Conservation (phyloP, 2,888 invertebrate genomes). For the Schrankia costaestrigalis region DNA sequence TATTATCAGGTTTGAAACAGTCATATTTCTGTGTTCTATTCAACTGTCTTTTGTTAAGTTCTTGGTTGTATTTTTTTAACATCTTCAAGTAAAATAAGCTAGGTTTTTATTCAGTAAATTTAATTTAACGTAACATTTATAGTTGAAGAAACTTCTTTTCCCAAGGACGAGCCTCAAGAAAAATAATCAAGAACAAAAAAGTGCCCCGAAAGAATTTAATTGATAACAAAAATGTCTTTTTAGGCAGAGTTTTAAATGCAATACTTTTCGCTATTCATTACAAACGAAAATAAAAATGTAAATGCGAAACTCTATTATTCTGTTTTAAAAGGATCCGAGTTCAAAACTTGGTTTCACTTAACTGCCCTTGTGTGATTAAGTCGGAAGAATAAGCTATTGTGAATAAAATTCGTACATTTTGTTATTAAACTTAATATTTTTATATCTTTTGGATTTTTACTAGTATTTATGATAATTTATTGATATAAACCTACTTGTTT, state of each 20-base stretch:
- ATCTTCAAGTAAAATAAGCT: not conserved
- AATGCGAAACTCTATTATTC: constrained; percentile 15
- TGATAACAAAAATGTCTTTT: constrained; percentile 59
- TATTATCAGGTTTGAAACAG: no score
- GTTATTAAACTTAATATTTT: not conserved
- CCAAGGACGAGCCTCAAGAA: constrained; percentile 40
- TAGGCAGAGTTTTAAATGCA: constrained; percentile 14
- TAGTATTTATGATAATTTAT: no score
- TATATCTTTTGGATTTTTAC: not conserved
- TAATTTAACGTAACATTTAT: constrained; percentile 15
- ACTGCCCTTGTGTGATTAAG: not conserved
- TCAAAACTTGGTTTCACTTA: constrained; percentile 6
- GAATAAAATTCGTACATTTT: not conserved
- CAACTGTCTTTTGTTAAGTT: no score
- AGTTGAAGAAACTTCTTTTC: constrained; percentile 9
- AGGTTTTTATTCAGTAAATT: constrained; percentile 7
- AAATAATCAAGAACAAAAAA: constrained; percentile 57
- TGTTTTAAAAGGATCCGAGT: constrained; percentile 12
- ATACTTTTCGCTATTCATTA: constrained; percentile 21
- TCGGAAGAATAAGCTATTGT: not conserved
- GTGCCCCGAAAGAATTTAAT: constrained; percentile 69
- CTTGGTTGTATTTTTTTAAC: no score
- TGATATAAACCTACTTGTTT: no score
- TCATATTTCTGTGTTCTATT: no score
- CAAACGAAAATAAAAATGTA: constrained; percentile 19